Conservation (phyloP, 2,888 invertebrate genomes). For the Crioceris asparagi region DNA sequence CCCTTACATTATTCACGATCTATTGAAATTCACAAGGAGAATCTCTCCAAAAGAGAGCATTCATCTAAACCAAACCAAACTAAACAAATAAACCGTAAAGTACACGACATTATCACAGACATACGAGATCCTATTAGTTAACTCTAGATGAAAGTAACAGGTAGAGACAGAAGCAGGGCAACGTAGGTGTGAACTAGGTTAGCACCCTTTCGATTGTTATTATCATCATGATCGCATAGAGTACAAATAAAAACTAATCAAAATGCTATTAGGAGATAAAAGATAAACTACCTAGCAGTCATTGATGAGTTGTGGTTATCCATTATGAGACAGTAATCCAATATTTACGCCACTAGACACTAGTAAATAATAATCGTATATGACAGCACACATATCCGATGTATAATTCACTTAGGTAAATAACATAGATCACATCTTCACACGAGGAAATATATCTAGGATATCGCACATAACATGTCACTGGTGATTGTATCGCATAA, state of each 20-base stretch:
- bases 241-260: constrained; percentile 4
- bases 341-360: constrained; percentile 24
- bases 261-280: constrained; percentile 2
- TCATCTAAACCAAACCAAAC: no score
- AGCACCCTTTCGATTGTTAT: constrained; percentile 19
- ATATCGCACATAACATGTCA: no score
- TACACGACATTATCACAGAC: constrained; percentile 18
- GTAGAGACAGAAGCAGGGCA: constrained; percentile 21
- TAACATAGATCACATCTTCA: no score
- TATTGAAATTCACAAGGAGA: no score
- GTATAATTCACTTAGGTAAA: constrained; percentile 25
- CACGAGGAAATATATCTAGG: no score
- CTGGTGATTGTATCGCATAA: constrained; percentile 25
- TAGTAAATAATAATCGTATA: constrained; percentile 28
- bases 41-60: no score
- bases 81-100: constrained; percentile 17
- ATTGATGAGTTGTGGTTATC: constrained; percentile 28
- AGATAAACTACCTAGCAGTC: constrained; percentile 27
- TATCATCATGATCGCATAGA: constrained; percentile 5
- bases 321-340: constrained; percentile 29
- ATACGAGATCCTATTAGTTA: constrained; percentile 15
- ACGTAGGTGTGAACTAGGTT: constrained; percentile 23
- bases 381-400: constrained; percentile 30
- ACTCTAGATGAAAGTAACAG: constrained; percentile 20
- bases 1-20: no score